These are phyloP conservation scores for Propithecus coquereli DNA, from an alignment of 2,113 vertebrate species.

Conservation along the genomic window DNA sequence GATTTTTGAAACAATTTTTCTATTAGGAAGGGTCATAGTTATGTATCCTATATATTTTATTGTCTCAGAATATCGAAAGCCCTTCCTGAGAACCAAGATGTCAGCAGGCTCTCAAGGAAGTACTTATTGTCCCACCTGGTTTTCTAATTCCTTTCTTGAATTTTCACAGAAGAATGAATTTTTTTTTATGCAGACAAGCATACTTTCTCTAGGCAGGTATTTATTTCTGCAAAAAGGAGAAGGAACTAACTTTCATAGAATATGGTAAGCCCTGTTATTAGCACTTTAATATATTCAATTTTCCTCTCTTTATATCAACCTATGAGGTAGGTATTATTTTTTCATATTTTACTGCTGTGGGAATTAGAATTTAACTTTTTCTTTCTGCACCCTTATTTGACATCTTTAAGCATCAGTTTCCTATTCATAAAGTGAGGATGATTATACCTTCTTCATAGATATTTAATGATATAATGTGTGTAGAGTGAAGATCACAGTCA, in stretches of 20 bases:
- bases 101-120: not conserved
- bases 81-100: not conserved
- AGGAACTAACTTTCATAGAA: not conserved
- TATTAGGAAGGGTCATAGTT: not conserved
- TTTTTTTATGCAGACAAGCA: not conserved
- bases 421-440: not conserved
- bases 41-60: not conserved
- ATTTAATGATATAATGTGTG: not conserved
- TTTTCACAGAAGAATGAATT: not conserved
- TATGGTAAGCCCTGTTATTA: not conserved
- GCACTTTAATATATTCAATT: not conserved
- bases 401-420: not conserved
- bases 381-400: not conserved
- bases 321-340: not conserved
- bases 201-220: not conserved
- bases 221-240: constrained; percentile 30
- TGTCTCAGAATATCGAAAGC: not conserved
- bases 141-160: not conserved
- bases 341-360: not conserved
- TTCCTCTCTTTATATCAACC: not conserved
- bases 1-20: not conserved
- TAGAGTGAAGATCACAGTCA: not conserved
- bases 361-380: not conserved
- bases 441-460: not conserved
- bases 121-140: not conserved